Conservation (phyloP, 2,888 invertebrate genomes). For the Xylocampa areola region DNA sequence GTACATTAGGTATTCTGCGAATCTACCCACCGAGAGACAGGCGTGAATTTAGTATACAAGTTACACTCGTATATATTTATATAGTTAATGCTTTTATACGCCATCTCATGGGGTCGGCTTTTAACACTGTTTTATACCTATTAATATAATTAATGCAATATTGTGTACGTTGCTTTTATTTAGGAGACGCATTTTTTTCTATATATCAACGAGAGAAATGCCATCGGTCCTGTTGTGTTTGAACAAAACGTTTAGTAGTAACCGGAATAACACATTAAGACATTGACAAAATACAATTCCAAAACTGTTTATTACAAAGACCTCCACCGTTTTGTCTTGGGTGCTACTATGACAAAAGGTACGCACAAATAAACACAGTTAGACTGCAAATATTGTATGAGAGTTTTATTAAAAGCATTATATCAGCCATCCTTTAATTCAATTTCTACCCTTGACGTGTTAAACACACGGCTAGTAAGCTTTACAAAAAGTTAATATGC, state of each 20-base stretch:
- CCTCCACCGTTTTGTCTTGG: too few species aligned
- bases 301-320: too few species aligned
- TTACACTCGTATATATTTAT: conserved; percentile 36
- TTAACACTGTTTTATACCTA: background rate
- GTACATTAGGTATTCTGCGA: conserved; percentile 57
- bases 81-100: conserved; percentile 34
- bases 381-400: conserved; percentile 3
- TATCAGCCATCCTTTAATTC: conserved; percentile 16
- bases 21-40: conserved; percentile 54
- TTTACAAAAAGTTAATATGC: conserved; percentile 59
- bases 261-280: too few species aligned
- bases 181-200: too few species aligned
- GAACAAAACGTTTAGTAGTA: too few species aligned
- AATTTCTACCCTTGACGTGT: conserved; percentile 31
- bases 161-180: too few species aligned
- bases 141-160: background rate
- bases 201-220: too few species aligned
- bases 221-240: too few species aligned
- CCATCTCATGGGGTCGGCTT: conserved; percentile 10
- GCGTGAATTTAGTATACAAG: conserved; percentile 52
- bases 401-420: conserved; percentile 15
- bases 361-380: background rate
- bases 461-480: conserved; percentile 35
- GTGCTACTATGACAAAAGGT: background rate
- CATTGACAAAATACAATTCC: too few species aligned